Base-by-base conservation (phyloP, 2,888 invertebrate species). In the Scelioninae gen. 2 region DNA sequence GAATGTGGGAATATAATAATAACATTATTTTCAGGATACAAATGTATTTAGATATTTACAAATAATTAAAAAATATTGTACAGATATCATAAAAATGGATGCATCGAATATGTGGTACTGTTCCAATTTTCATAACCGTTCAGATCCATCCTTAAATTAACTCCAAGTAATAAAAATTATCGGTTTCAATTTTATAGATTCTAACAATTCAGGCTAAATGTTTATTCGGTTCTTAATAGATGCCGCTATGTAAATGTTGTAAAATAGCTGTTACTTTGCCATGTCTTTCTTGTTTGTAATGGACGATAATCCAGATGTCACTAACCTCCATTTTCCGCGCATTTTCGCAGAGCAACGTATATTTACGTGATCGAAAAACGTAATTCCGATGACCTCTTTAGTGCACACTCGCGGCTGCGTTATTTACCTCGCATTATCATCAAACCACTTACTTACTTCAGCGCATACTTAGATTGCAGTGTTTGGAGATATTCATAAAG, bases 331-430 rank as follows among this genome's bases (percentile, higher is more conserved):
- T 50, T 31, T 13, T 52, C 37, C 11, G 48, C 16, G 2, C 19
- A 31, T 16, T 43, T 63, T 43, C 39, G 22, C 19, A n/a, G 41
- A 45, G 18, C 31, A 55, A 65, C 55, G 41, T 53, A 46, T 65
- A 55, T 55, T 25, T 65, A 55, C 37, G 18, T 28, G 46, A 55
- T 46, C 55, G 11, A 37, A 37, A 55, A 46, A 28, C n/a, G 9
- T 16, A 35, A 5, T 18, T 9, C 19, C 37, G 11, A 6, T 35
- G 52, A 64, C 63, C 63, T 53, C 25, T 64, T 37, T 46, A 9
- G 10, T n/a, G 15, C 28, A 46, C 31, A 55, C 11, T 43, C 45
- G 37, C 25, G 16, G 31, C 25, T 41, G 22, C 18, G 19, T 43
- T 52, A 52, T 67, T 58, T 50, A 50, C 22, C 43, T 33, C 46